These are phyloP conservation scores for Stercorarius parasiticus DNA, from an alignment of 2,113 vertebrate species.

Conservation along the genomic window DNA sequence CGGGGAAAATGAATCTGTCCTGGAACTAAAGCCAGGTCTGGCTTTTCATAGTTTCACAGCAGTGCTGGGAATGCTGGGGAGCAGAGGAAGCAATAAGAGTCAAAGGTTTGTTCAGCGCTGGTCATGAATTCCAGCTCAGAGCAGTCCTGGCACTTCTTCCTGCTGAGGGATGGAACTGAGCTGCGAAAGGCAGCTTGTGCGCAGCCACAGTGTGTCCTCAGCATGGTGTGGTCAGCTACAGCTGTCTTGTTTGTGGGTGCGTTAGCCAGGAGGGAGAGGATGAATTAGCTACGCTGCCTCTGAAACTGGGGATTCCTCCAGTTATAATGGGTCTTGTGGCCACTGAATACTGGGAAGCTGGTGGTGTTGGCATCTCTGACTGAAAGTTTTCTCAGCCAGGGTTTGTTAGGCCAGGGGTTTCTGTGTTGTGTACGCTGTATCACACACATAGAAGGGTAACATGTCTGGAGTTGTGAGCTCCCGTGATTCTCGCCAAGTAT, in stretches of 20 bases:
- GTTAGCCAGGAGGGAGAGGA: neutral
- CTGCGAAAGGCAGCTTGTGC: neutral
- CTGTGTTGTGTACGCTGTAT: rapidly evolving
- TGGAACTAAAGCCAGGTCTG: neutral
- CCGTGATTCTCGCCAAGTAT: neutral
- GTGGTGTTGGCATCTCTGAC: neutral
- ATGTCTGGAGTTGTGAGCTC: neutral
- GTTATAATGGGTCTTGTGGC: neutral
- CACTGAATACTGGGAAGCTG: neutral
- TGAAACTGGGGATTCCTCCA: neutral
- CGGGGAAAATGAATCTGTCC: neutral
- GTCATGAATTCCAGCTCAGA: neutral
- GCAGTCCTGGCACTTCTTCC: neutral
- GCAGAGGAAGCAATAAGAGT: neutral
- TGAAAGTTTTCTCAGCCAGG: neutral
- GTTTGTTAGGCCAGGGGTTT: neutral
- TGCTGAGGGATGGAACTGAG: neutral
- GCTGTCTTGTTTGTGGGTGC: neutral
- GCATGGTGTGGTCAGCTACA: neutral
- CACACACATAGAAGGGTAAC: neutral
- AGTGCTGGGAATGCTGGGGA: neutral
- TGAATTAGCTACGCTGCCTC: neutral
- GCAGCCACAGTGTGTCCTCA: neutral
- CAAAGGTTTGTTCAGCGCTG: neutral
- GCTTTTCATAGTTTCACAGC: neutral